Percentiles rank a stretch among this genome's conserved stretches.
These are phyloP conservation scores for Nephila pilipes DNA, from an alignment of 1,140 invertebrate species.

Conservation along the genomic window DNA sequence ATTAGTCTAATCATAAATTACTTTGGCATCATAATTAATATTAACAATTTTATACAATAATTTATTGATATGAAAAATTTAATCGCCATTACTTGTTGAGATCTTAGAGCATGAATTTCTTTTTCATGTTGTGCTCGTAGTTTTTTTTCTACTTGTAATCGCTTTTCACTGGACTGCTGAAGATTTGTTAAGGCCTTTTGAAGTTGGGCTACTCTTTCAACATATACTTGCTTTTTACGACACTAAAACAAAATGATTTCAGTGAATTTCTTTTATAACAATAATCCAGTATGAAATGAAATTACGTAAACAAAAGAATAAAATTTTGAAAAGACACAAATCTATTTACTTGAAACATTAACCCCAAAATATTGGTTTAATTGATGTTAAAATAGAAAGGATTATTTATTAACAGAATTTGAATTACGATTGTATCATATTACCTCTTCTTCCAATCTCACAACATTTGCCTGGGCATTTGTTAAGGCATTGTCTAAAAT, in stretches of 20 bases:
- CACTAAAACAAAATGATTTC: slow-evolving; percentile 82
- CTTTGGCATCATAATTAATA: too few relatives aligned
- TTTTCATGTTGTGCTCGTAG: slow-evolving; percentile 89
- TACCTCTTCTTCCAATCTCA: slow-evolving; percentile 94
- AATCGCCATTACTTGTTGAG: slow-evolving; percentile 77
- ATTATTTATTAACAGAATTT: too few relatives aligned
- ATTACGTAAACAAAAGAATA: neutral
- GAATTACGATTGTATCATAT: too few relatives aligned
- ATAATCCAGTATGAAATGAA: neutral
- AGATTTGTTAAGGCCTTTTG: slow-evolving; percentile 91
- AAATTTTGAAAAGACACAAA: neutral
- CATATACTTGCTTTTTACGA: slow-evolving; percentile 92
- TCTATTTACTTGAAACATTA: too few relatives aligned
- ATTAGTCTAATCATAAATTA: too few relatives aligned
- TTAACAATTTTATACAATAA: too few relatives aligned
- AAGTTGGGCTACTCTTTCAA: slow-evolving; percentile 90
- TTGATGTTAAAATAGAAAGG: too few relatives aligned
- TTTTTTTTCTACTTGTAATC: slow-evolving; percentile 89
- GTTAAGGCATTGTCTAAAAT: slow-evolving; percentile 94
- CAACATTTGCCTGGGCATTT: slow-evolving; percentile 93
- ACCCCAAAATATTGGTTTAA: too few relatives aligned
- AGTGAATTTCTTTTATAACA: neutral
- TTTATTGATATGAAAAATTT: neutral
- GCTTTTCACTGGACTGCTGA: slow-evolving; percentile 90
- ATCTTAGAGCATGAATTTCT: slow-evolving; percentile 86